Conservation (phyloP, 2,888 invertebrate genomes). For the Acrobasis suavella region DNA sequence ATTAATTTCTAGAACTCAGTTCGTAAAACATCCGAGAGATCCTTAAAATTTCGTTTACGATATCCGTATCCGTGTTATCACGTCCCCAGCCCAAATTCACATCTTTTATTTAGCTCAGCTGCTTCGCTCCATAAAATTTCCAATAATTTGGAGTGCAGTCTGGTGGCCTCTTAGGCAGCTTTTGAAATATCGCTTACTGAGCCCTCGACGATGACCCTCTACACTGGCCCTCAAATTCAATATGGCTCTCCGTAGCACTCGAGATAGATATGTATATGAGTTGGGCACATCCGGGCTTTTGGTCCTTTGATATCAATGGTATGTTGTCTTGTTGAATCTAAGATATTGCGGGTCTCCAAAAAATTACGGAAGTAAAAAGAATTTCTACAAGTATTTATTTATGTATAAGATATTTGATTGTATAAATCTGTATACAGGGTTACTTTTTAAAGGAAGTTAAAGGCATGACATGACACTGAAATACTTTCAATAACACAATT, state of each 20-base stretch:
- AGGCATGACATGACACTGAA: too few species aligned
- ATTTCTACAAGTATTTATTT: too few species aligned
- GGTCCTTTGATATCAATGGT: constrained; percentile 5
- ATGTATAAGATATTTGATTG: too few species aligned
- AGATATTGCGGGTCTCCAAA: not conserved
- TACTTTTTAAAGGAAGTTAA: too few species aligned
- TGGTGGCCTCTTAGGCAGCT: constrained; percentile 46
- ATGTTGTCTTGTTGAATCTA: constrained; percentile 13
- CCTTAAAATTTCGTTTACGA: constrained; percentile 2
- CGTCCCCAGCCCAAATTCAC: not conserved
- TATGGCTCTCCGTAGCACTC: constrained; percentile 36
- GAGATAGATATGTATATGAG: constrained; percentile 20
- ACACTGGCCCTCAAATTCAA: constrained; percentile 49
- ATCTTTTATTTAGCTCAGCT: constrained; percentile 34
- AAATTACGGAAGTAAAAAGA: too few species aligned
- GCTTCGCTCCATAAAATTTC: constrained; percentile 45
- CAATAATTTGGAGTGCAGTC: constrained; percentile 58
- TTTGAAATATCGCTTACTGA: constrained; percentile 66
- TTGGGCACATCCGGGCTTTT: constrained; percentile 9
- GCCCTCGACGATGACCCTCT: constrained; percentile 39
- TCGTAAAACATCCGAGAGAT: not conserved
- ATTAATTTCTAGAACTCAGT: constrained; percentile 2
- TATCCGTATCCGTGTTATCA: not conserved
- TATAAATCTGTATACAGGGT: too few species aligned
- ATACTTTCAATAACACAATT: too few species aligned